A percentile compares a stretch with the other conserved stretches of the same genome.
These are phyloP conservation scores for Cacoxenus indagator DNA, from an alignment of 2,888 invertebrate genomes.

Conservation along the genomic window DNA sequence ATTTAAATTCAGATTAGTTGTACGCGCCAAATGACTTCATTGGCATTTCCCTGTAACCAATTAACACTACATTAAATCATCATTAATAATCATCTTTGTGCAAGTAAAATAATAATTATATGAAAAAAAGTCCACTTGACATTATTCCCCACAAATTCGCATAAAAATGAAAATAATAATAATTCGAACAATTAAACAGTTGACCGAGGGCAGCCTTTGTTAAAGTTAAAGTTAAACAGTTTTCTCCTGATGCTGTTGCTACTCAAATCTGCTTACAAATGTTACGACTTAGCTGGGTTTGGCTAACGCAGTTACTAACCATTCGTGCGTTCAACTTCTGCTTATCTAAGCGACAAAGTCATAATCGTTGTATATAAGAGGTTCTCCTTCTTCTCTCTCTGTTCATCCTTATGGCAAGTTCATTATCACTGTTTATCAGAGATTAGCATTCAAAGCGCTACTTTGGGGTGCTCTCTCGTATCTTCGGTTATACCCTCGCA, in stretches of 20 bases:
- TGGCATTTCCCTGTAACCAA: not conserved
- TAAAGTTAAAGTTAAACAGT: no score
- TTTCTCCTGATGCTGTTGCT: no score
- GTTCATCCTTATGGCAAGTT: not conserved
- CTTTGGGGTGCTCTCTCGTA: not conserved
- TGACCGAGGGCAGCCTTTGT: no score
- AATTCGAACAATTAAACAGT: no score
- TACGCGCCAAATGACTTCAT: constrained; percentile 1
- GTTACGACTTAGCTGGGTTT: no score
- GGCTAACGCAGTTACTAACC: no score
- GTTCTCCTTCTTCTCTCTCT: not conserved
- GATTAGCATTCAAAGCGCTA: not conserved
- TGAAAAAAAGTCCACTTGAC: no score
- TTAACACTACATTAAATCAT: not conserved
- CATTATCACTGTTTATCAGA: not conserved
- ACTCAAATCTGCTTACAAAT: no score
- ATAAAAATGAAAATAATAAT: no score
- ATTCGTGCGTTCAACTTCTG: not conserved
- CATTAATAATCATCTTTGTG: not conserved
- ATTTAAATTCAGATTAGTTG: not conserved
- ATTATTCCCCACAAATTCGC: no score
- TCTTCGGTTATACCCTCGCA: not conserved
- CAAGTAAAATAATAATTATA: not conserved
- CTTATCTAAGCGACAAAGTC: constrained; percentile 2
- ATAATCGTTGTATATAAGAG: constrained; percentile 14